Base-by-base conservation (phyloP, 2,888 invertebrate genomes). In the Rotaria macrura region DNA sequence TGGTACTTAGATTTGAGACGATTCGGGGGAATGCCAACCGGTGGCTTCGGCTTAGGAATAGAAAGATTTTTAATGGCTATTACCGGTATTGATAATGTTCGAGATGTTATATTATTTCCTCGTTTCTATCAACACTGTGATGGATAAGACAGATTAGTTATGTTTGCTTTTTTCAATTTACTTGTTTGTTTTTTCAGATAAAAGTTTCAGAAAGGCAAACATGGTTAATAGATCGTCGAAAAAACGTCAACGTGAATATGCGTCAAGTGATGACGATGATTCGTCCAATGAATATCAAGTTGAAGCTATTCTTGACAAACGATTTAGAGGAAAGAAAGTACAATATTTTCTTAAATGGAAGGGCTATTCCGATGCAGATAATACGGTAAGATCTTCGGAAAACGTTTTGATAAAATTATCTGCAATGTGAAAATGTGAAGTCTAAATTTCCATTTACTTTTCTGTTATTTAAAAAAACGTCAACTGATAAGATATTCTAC, bases 31-130 rank as follows among this genome's bases (percentile, higher is more conserved):
- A 84, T 86, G 84, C 74, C 52, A 74, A 84, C 84, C 29, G 97
- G 94, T 34, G 99, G 99, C 1, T 99, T 95, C 91, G 99, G 99
- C 12, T 92, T 99, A 89, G 99, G 99, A 0, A 94, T 99, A 89
- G 99, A 99, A 90, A 93, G 99, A 88, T 93, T 95, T 88, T 90
- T 99, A 86, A 95, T 96, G 91, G 93, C 94, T 85, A 87, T 97
- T 55, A 93, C 96, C 65, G 94, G 94, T 85, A 93, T 96, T 65
- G 91, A 92, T 83, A 98, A 96, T 91, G 97, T 99, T 88, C 95
- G 95, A 91, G 99, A 99, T 90, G 94, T 95, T 9, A 93, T 96
- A 88, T 95, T 97, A 0, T 99, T 97, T 91, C 98, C 99, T 0
- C 93, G 99, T 49, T 90, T n/a, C 52, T 85, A 84, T 72, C 49